Evolutionary conservation across 2,113 vertebrate genomes (phyloP), one percentile per base, ranked within the genome.

Genomic region (Salvelinus sp.): DNA sequence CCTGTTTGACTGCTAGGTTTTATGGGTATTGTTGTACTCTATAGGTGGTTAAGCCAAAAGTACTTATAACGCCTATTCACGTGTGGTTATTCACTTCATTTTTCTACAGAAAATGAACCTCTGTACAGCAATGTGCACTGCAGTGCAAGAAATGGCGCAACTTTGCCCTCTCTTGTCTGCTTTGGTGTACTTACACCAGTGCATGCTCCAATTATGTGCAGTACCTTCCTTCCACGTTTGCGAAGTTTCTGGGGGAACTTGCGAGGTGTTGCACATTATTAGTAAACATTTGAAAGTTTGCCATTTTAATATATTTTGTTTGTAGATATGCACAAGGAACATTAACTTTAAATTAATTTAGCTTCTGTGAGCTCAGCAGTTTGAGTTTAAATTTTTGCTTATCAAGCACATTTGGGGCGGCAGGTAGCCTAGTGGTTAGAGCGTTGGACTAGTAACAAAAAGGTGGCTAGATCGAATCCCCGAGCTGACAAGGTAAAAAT

Each of bases 161-260:
- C 70, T 72, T 76, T 84, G 67, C 88, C 90, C 74, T 76, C 90
- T 90, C 80, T 76, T 86, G 90, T 10, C 1, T 2, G 12, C 4
- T 2, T 13, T 4, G 0, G 0, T 70, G 6, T 81, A 4, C 72
- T 23, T 16, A 23, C 76, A 74, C 74, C 16, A 2, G 82, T 77
- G 87, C 82, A 86, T 54, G 14, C 50, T 16, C 50, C 48, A 18
- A 69, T 84, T 79, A 64, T 23, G 1, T 28, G 3, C 75, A 57
- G 80, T 84, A 79, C 82, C 79, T 54, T 33, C 4, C 60, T 9
- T 9, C 0, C 1, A 38, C 18, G 14, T 50, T 50, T 16, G 27
- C 2, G 4, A 33, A 48, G 23, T 82, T 89, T 83, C n/a, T 18
- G 23, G 23, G 2, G 2, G 0, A 57, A 50, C 2, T 2, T 6